Evolutionary conservation across 2,797 vertebrate species (phyloP), one percentile per base, ranked within the genome.

Genomic region (Anguilla anguilla): DNA sequence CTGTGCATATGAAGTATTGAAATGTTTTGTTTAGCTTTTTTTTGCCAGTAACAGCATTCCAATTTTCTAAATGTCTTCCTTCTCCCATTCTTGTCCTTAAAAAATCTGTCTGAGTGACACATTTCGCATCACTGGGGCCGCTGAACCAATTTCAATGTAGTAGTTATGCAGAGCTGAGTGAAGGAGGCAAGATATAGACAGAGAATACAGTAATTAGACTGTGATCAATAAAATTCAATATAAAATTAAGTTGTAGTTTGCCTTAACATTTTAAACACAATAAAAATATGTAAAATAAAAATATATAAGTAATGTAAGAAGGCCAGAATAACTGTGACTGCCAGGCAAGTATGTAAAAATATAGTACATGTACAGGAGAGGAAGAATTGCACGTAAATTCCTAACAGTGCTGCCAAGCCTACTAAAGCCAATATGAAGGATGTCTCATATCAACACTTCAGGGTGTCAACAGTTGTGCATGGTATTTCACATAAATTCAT

Each of bases 401-500:
- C 87, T 91, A 87, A 89, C 89, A 91, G 92, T 92, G 91, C 88
- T 87, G 77, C 89, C 90, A 87, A 91, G 93, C 93, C 95, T 96
- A 95, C 94, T 96, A 95, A 94, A 94, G 92, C 90, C 93, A 89
- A 90, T 91, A 93, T 94, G 92, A 91, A 95, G 95, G 96, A 96
- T 96, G 94, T 88, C 88, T 94, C 95, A 79, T 94, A 93, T 92
- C 96, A 96, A 96, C 96, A 96, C 88, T 39, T 89, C 19, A 59
- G 92, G 89, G 84, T 89, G 61, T 53, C 17, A 28, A 19, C 6
- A 13, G 83, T 86, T 88, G 92, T 90, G 89, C 88, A 91, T 90
- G 88, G 85, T 59, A 85, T 83, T 85, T 79, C 59, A 59, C 74
- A 72, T 28, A 74, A 64, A 51, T 53, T 53, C 51, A 11, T 11